Evolutionary conservation across 2,888 invertebrate genomes (phyloP).

Genomic region (Hemithea aestivaria): DNA sequence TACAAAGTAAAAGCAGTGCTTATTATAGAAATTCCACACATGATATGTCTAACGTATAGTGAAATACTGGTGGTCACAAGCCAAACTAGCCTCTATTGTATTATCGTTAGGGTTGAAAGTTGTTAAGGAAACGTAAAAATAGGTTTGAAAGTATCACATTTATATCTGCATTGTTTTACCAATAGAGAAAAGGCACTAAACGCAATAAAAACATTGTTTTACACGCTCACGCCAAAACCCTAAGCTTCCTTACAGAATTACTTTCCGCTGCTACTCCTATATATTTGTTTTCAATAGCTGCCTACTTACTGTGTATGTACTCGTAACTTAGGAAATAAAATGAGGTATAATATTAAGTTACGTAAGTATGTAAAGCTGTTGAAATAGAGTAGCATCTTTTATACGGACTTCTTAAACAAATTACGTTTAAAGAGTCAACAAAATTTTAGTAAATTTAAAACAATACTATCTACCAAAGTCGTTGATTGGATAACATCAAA

Average conservation of each 20-base stretch:
- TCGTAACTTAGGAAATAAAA: too few species aligned
- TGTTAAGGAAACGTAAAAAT: neutral
- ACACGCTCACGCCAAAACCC: conserved; percentile 1
- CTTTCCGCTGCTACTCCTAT: neutral
- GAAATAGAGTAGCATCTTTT: too few species aligned
- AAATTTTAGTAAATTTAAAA: too few species aligned
- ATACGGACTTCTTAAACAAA: too few species aligned
- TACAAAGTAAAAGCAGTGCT: neutral
- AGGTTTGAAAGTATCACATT: neutral
- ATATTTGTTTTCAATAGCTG: conserved; percentile 1
- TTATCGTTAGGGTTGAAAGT: neutral
- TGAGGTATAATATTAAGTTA: too few species aligned
- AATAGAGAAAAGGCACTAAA: conserved; percentile 8
- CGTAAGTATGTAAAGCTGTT: too few species aligned
- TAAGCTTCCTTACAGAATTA: conserved; percentile 1
- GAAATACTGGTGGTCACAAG: neutral
- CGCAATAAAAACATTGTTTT: conserved; percentile 7
- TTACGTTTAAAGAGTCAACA: too few species aligned
- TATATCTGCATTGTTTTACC: conserved; percentile 4
- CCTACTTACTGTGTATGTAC: neutral
- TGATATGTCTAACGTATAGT: neutral
- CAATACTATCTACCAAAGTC: too few species aligned
- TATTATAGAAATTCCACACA: conserved; percentile 1
- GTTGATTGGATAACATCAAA: too few species aligned
- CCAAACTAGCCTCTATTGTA: neutral